Conservation (phyloP, 2,113 vertebrate genomes). For the Carassius auratus region DNA sequence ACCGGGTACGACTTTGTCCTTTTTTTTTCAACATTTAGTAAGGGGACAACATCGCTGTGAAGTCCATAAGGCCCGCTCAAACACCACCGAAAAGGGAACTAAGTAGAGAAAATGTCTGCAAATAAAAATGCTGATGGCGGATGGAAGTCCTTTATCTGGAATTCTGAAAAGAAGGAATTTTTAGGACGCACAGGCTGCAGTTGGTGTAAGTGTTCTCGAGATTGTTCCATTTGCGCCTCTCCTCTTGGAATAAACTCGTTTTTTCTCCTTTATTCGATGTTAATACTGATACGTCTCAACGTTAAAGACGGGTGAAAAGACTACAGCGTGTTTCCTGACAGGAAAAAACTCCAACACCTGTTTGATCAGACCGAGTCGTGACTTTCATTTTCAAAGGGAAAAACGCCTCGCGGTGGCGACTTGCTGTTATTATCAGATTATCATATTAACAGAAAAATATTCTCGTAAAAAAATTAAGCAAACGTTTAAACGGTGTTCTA, state of each 20-base stretch:
- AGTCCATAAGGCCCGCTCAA: conserved; percentile 16
- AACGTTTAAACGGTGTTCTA: background rate
- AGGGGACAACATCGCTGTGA: conserved; percentile 58
- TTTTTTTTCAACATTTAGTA: conserved; percentile 64
- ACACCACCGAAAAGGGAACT: conserved; percentile 56
- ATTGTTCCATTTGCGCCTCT: background rate
- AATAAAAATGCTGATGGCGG: conserved; percentile 86
- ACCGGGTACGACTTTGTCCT: conserved; percentile 72
- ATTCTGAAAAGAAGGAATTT: conserved; percentile 90
- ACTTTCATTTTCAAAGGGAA: conserved; percentile 67
- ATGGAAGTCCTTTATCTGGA: conserved; percentile 91
- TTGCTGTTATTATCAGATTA: background rate
- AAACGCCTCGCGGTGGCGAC: background rate
- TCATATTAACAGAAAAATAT: background rate
- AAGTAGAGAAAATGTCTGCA: conserved; percentile 76
- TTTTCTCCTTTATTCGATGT: background rate
- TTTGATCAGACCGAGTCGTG: conserved; percentile 72
- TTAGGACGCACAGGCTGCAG: conserved; percentile 88
- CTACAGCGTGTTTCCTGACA: conserved; percentile 48
- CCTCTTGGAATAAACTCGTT: conserved; percentile 16
- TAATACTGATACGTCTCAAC: background rate
- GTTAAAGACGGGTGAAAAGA: background rate
- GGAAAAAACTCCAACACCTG: conserved; percentile 70
- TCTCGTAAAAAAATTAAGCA: background rate
- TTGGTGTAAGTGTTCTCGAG: conserved; percentile 83